Conservation (phyloP, 1,140 invertebrate genomes). For the Megathymus violae region DNA sequence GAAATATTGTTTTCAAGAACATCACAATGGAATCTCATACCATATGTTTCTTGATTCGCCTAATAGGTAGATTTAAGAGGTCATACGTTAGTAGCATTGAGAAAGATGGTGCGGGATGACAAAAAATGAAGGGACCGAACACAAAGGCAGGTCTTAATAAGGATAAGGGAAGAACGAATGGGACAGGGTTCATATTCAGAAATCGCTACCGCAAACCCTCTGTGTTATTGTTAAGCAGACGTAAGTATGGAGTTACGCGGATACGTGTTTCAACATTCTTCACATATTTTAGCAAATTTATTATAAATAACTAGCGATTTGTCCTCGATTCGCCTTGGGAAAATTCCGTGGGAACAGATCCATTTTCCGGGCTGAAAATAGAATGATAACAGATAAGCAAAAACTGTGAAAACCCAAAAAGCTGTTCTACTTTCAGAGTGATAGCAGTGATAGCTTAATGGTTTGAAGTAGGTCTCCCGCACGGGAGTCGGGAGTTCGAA, state of each 20-base stretch:
- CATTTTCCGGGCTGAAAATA: too few relatives aligned
- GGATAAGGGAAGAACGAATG: constrained; percentile 34
- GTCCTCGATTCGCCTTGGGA: too few relatives aligned
- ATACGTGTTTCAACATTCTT: neutral
- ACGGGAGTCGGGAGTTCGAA: too few relatives aligned
- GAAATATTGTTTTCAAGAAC: too few relatives aligned
- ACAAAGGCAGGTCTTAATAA: constrained; percentile 33
- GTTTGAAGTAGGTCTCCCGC: too few relatives aligned
- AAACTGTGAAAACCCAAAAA: too few relatives aligned
- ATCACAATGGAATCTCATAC: constrained; percentile 18
- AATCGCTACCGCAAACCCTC: constrained; percentile 27
- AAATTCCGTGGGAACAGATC: too few relatives aligned
- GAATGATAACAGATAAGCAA: too few relatives aligned
- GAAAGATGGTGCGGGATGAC: constrained; percentile 28
- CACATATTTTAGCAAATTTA: neutral
- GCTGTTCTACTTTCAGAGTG: too few relatives aligned
- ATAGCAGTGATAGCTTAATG: too few relatives aligned
- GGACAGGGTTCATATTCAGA: constrained; percentile 30
- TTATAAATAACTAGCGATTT: too few relatives aligned
- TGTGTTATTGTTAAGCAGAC: constrained; percentile 21
- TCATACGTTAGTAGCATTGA: constrained; percentile 24
- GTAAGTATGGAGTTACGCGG: constrained; percentile 14
- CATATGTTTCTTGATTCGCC: constrained; percentile 24
- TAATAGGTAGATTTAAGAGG: constrained; percentile 33
- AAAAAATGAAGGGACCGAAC: constrained; percentile 28